Evolutionary conservation across 2,797 vertebrate genomes (phyloP).

Genomic region (Trachurus trachurus): DNA sequence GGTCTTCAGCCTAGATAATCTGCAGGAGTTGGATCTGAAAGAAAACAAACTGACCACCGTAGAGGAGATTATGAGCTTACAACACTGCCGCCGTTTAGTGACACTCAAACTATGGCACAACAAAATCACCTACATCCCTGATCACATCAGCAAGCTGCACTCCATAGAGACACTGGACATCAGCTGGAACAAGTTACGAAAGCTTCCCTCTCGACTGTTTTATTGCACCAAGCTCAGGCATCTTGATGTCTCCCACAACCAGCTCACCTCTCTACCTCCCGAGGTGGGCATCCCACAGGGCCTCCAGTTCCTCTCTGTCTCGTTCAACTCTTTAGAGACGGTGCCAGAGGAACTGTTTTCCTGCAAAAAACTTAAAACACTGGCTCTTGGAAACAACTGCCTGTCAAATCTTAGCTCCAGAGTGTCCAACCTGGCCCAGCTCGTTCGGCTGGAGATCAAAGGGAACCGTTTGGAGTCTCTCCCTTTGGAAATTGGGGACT

Average conservation of each 20-base stretch:
- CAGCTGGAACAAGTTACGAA: constrained; percentile 90
- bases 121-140: constrained; percentile 89
- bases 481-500: constrained; percentile 87
- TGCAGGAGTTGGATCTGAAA: constrained; percentile 91
- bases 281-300: constrained; percentile 90
- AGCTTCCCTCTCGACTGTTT: constrained; percentile 87
- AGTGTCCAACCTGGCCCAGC: constrained; percentile 82
- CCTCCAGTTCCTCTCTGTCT: constrained; percentile 88
- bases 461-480: constrained; percentile 89
- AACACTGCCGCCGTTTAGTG: constrained; percentile 90
- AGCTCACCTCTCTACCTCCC: constrained; percentile 85
- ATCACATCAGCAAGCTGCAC: constrained; percentile 91
- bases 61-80: constrained; percentile 93
- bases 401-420: constrained; percentile 84
- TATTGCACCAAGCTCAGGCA: constrained; percentile 89
- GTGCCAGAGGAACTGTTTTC: constrained; percentile 92
- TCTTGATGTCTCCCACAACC: constrained; percentile 92
- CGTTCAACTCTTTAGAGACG: constrained; percentile 89
- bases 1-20: constrained; percentile 88
- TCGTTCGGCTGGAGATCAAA: constrained; percentile 89
- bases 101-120: constrained; percentile 92
- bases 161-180: constrained; percentile 88
- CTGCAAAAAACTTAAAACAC: constrained; percentile 88
- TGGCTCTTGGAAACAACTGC: constrained; percentile 88
- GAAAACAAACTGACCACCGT: constrained; percentile 91